These are phyloP conservation scores for Tetragnatha versicolor DNA, from an alignment of 1,140 invertebrate genomes.

Conservation along the genomic window DNA sequence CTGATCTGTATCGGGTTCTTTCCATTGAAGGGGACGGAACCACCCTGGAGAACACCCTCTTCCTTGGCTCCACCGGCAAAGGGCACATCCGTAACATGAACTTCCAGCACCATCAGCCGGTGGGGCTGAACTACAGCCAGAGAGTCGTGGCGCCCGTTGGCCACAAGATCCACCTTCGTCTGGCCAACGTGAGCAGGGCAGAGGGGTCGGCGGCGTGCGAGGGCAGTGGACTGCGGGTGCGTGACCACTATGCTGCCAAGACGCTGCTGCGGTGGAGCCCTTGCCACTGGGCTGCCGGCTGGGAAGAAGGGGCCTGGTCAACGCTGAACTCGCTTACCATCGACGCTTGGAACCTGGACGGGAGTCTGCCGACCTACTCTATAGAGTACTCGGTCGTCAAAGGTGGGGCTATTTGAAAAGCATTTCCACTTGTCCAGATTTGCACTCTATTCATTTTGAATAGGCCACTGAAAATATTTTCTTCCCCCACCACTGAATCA, in stretches of 20 bases:
- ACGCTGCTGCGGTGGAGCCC: conserved; percentile 15
- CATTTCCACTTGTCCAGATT: too few relatives aligned
- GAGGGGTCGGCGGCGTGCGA: conserved; percentile 12
- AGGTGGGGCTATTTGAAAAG: background rate
- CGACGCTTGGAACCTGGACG: conserved; percentile 30
- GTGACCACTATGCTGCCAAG: background rate
- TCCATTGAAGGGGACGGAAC: conserved; percentile 17
- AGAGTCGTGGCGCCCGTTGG: conserved; percentile 70
- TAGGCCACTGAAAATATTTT: too few relatives aligned
- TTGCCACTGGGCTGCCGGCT: background rate
- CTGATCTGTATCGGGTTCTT: too few relatives aligned
- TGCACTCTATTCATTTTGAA: too few relatives aligned
- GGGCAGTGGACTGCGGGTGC: conserved; percentile 9
- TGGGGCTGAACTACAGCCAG: conserved; percentile 67
- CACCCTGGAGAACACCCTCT: conserved; percentile 26
- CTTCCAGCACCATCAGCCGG: conserved; percentile 67
- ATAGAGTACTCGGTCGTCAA: conserved; percentile 27
- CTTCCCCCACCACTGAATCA: too few relatives aligned
- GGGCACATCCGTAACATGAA: conserved; percentile 63
- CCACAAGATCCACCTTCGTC: conserved; percentile 67
- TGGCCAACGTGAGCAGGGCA: conserved; percentile 59
- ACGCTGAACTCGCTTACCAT: conserved; percentile 24
- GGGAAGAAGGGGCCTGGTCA: conserved; percentile 10
- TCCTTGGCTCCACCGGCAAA: conserved; percentile 16
- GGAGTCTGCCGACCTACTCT: conserved; percentile 17